Base-by-base conservation (phyloP, 2,797 vertebrate species). In the Gambusia yucatana region DNA sequence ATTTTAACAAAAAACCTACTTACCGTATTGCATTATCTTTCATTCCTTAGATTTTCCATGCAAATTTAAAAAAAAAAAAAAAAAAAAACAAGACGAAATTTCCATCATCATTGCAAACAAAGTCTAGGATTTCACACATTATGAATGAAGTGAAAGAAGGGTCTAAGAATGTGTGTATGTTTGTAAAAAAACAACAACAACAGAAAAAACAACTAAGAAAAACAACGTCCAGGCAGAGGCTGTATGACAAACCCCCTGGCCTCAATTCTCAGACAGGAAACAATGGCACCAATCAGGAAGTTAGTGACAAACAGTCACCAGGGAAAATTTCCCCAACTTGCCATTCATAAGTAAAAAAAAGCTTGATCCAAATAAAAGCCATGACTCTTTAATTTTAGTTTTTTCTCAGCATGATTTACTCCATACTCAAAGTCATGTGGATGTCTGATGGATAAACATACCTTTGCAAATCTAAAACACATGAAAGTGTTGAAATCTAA, bases 281-380 rank as follows among this genome's bases (percentile, higher is more conserved):
- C 61, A 77, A 67, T 89, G 89, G 92, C 83, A 89, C 65, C 13
- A 80, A 75, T 87, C 36, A 82, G 88, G 93, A 92, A 90, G 76
- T 83, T 77, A 85, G 79, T 87, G 85, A 92, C 82, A 85, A 85
- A 90, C 43, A 76, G 75, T 74, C 39, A 81, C 41, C 48, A 33
- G 39, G 52, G 39, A 85, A 88, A 89, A 91, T 86, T 73, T 89
- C 79, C 87, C 80, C 1, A 47, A 11, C 22, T 10, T 76, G 78
- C 87, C 93, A 93, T 94, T 94, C 91, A 94, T 82, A 90, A 93
- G 46, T 69, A n/a, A 70, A 13, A 92, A 86, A 93, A 86, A 82
- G 17, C 30, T 61, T 55, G 22, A 0, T 0, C 6, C 79, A 86
- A 93, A 72, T 90, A 87, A 92, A n/a, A 80, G n/a, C 30, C 61